Evolutionary conservation across 2,888 invertebrate genomes (phyloP), one percentile per base, ranked within the genome.

Genomic region (Eulithis prunata): DNA sequence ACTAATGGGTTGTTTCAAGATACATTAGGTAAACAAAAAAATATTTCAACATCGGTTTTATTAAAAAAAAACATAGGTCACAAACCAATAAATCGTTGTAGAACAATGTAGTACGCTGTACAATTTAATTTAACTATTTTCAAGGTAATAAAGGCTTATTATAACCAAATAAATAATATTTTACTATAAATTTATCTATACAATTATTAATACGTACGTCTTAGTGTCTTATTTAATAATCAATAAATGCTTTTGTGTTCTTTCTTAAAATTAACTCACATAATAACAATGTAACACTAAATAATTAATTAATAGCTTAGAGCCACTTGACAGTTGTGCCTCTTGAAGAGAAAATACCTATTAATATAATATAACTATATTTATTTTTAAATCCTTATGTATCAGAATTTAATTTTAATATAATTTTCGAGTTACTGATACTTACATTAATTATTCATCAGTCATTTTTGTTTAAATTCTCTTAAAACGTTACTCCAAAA

Each of bases 341-440:
- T 76, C 73, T 73, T 75, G 65, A 46, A 75, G 75, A 75, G 73
- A 72, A 70, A 64, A 54, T 57, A 59, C 21, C 28, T 64, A 41
- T 10, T 41, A 41, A 41, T 41, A 41, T 41, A 41, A 10, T 41
- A 41, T 41, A 41, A 10, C 8, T 41, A 10, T 21, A 49, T 21
- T 21, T 49, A 67, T 6, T 21, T 8, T 54, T 66, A 64, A 57
- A 63, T 57, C 46, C 45, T 49, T 60, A 61, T 21, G 21, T 41
- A 60, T 53, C 32, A 52, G 55, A 63, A 55, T 28, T 62, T 58
- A 58, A 51, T 51, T 52, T 14, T 54, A 41, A 10, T 38, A 28
- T 45, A 51, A 51, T 45, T 32, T 45, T 66, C 54, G 43, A 49
- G 58, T 55, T 61, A 64, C 52, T 59, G 64, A 56, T 65, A 60